Conservation (phyloP, 1,140 invertebrate species). For the Pseudomyrmex flavicornis region DNA sequence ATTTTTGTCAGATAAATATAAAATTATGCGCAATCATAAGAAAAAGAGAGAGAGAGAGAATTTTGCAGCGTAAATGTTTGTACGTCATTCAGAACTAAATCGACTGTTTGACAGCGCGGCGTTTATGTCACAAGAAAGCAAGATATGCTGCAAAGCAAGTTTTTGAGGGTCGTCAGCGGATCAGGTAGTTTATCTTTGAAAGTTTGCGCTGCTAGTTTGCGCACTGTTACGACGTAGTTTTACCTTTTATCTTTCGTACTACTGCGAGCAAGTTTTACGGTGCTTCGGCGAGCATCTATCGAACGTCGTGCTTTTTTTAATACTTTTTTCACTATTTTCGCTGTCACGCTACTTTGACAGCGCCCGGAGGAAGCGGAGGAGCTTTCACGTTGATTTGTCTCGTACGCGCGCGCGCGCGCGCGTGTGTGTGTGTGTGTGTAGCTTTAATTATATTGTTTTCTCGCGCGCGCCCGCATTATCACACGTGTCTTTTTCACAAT, state of each 20-base stretch:
- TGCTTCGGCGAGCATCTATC: slow-evolving; percentile 32
- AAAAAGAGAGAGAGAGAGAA: background rate
- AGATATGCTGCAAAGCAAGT: slow-evolving; percentile 41
- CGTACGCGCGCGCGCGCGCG: background rate
- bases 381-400: slow-evolving; percentile 2
- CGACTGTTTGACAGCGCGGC: slow-evolving; percentile 15
- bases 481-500: too few relatives aligned
- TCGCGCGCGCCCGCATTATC: background rate
- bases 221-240: slow-evolving; percentile 48
- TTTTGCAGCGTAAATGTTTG: slow-evolving; percentile 12
- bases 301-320: background rate
- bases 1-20: background rate
- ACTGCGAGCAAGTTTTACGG: slow-evolving; percentile 38
- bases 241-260: slow-evolving; percentile 46
- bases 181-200: slow-evolving; percentile 49
- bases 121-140: slow-evolving; percentile 27
- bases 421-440: too few relatives aligned
- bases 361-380: background rate
- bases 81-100: slow-evolving; percentile 27
- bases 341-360: slow-evolving; percentile 32
- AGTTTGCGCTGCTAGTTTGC: slow-evolving; percentile 37
- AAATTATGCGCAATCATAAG: background rate
- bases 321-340: slow-evolving; percentile 39
- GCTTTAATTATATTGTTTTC: background rate
- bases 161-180: slow-evolving; percentile 51